Conservation (phyloP, 2,888 invertebrate genomes). For the Napeogenes inachia region DNA sequence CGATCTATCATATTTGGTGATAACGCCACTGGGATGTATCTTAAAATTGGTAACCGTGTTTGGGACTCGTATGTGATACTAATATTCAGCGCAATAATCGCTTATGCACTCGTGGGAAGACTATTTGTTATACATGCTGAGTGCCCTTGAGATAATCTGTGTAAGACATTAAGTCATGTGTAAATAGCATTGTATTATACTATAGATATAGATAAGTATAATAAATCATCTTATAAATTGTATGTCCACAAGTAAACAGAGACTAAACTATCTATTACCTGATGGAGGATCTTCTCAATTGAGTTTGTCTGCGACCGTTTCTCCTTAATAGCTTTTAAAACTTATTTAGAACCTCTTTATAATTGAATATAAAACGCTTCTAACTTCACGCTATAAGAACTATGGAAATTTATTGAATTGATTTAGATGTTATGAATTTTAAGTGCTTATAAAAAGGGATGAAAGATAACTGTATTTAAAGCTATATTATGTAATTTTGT, state of each 20-base stretch:
- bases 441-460: too few relatives aligned
- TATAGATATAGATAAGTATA: conserved; percentile 40
- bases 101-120: conserved; percentile 19
- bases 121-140: conserved; percentile 21
- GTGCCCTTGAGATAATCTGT: conserved; percentile 3
- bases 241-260: conserved; percentile 67
- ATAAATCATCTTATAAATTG: conserved; percentile 47
- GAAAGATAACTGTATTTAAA: too few relatives aligned
- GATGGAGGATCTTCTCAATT: conserved; percentile 69
- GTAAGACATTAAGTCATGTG: neutral
- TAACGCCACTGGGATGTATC: conserved; percentile 73
- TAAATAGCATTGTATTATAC: conserved; percentile 1
- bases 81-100: conserved; percentile 28
- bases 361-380: conserved; percentile 27
- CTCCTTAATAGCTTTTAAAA: conserved; percentile 71
- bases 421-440: too few relatives aligned
- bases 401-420: too few relatives aligned
- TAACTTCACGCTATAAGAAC: neutral
- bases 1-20: conserved; percentile 78
- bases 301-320: conserved; percentile 75
- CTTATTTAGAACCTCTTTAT: conserved; percentile 64
- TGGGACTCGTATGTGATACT: conserved; percentile 51
- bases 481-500: conserved; percentile 6
- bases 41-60: conserved; percentile 66
- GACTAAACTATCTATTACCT: conserved; percentile 60